Percentiles rank a stretch among this genome's conserved stretches.
These are phyloP conservation scores for Magallana nippona DNA, from an alignment of 2,888 invertebrate genomes.

Conservation along the genomic window DNA sequence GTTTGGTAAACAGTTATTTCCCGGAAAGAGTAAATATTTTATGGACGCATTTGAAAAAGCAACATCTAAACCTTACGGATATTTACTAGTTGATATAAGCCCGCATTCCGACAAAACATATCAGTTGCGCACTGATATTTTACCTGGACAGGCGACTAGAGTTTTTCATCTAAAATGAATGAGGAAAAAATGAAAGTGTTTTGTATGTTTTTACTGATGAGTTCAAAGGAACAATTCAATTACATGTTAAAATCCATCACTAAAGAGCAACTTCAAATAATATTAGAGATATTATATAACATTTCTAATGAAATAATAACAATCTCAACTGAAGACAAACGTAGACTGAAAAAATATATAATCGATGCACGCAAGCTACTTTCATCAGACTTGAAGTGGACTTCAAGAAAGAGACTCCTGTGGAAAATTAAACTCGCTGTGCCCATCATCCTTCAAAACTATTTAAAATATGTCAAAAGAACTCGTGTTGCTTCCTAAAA, in stretches of 20 bases:
- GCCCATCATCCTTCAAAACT: conserved; percentile 21
- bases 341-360: conserved; percentile 16
- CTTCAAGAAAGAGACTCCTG: conserved; percentile 22
- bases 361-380: neutral
- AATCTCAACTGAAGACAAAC: conserved; percentile 29
- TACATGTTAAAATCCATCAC: conserved; percentile 24
- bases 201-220: neutral
- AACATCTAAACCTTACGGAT: conserved; percentile 48
- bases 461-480: conserved; percentile 35
- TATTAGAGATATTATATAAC: conserved; percentile 40
- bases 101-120: conserved; percentile 38
- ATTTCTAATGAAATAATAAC: conserved; percentile 26
- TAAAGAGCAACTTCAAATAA: conserved; percentile 36
- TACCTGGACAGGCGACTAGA: conserved; percentile 31
- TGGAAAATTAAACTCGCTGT: neutral
- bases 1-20: conserved; percentile 57
- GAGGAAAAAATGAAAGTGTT: neutral
- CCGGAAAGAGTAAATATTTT: conserved; percentile 53
- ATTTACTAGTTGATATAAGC: conserved; percentile 51
- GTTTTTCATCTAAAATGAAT: conserved; percentile 41
- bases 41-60: conserved; percentile 52
- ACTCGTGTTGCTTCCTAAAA: conserved; percentile 37
- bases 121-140: conserved; percentile 40
- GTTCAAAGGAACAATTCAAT: neutral
- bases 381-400: neutral